phyloP scores from a whole-genome alignment of 2,797 vertebrate species.

The Cirrhinus molitorella region DNA sequence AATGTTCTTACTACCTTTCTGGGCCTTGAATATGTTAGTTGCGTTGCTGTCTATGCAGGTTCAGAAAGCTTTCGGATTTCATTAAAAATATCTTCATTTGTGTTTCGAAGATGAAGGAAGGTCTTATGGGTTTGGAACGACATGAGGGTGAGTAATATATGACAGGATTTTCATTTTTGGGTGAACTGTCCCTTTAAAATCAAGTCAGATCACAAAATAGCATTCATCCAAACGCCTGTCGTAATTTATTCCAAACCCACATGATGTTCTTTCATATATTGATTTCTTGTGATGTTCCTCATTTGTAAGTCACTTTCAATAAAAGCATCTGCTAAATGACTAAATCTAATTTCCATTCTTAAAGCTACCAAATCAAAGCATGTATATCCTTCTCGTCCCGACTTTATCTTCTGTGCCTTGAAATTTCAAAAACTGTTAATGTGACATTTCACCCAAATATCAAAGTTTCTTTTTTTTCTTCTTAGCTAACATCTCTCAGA shows the following conservation, averaged over 20 bases:
- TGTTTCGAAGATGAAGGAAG: no score
- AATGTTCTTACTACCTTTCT: no score
- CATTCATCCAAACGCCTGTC: neutral
- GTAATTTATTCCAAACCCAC: neutral
- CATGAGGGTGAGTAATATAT: no score
- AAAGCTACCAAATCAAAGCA: neutral
- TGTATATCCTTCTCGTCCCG: neutral
- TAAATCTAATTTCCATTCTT: neutral
- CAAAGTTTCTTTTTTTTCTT: constrained; percentile 16
- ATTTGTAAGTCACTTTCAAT: neutral
- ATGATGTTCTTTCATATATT: neutral
- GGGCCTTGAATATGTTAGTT: no score
- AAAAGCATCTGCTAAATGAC: neutral
- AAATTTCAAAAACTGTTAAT: constrained; percentile 16
- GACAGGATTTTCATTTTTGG: no score
- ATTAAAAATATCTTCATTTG: no score
- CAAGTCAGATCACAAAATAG: neutral
- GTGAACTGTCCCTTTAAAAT: neutral
- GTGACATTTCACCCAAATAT: constrained; percentile 30
- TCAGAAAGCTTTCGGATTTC: no score
- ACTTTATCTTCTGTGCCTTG: neutral
- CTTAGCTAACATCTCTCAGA: constrained; percentile 3
- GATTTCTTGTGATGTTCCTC: neutral
- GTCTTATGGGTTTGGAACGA: no score
- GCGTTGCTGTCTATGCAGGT: no score